These are phyloP conservation scores for Paramacrobiotus metropolitanus DNA, from an alignment of 1,140 invertebrate genomes.

Conservation along the genomic window DNA sequence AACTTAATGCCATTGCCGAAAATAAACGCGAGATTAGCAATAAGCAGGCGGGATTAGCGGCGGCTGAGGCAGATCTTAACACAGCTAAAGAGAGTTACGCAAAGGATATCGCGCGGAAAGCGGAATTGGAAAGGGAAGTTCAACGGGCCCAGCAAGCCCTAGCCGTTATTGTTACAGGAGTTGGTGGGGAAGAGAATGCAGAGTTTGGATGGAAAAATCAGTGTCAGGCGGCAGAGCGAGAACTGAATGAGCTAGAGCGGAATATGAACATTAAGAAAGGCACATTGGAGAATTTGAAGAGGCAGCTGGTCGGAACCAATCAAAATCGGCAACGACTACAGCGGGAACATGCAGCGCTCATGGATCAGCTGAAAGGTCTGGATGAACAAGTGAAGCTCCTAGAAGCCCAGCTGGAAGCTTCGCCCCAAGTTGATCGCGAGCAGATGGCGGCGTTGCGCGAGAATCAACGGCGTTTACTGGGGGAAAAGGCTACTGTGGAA, in stretches of 20 bases:
- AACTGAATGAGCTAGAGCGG: background rate
- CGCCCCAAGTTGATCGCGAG: background rate
- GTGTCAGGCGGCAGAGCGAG: background rate
- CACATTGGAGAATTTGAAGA: background rate
- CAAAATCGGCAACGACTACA: background rate
- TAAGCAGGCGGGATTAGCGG: slow-evolving; percentile 26
- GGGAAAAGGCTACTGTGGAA: background rate
- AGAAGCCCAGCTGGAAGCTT: background rate
- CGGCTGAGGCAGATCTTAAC: slow-evolving; percentile 6
- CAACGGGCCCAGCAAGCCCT: background rate
- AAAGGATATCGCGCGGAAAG: background rate
- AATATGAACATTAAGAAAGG: background rate
- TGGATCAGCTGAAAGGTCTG: background rate
- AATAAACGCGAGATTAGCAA: slow-evolving; percentile 31
- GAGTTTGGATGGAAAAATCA: slow-evolving; percentile 4
- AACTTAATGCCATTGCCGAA: background rate
- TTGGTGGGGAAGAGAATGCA: background rate
- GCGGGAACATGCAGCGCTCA: background rate
- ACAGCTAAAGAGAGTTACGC: background rate
- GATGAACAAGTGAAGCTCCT: too few relatives aligned
- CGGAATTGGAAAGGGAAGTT: background rate
- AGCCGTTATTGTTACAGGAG: background rate
- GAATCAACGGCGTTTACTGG: background rate
- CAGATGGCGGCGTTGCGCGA: background rate
- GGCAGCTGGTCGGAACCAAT: background rate